phyloP scores from a whole-genome alignment of 2,113 vertebrate species.

The Cyanistes caeruleus region DNA sequence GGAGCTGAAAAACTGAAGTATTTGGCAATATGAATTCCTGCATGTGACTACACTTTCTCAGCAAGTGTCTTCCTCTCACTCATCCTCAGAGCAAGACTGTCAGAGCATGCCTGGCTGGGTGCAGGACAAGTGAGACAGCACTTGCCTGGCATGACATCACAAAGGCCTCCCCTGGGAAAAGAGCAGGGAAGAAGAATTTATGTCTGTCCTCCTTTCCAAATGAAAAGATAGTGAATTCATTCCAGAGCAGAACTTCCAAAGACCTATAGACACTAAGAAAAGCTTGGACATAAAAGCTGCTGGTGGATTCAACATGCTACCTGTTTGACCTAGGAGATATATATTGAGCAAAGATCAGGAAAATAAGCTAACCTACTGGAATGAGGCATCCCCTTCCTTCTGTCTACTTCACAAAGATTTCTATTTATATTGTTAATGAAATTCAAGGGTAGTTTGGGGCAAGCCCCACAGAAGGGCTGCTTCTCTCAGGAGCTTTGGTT shows the following conservation, averaged over 20 bases:
- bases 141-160: slow-evolving; percentile 73
- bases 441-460: background rate
- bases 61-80: background rate
- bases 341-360: background rate
- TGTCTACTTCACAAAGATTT: background rate
- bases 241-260: slow-evolving; percentile 10
- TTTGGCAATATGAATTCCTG: background rate
- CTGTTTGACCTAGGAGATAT: background rate
- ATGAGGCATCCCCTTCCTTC: background rate
- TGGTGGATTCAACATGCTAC: background rate
- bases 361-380: background rate
- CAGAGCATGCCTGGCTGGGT: background rate
- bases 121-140: background rate
- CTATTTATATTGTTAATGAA: background rate
- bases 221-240: slow-evolving; percentile 79
- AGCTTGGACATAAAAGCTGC: background rate
- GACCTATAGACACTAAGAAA: background rate
- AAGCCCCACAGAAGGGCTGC: background rate
- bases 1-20: background rate
- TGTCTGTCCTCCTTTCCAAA: slow-evolving; percentile 72
- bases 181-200: slow-evolving; percentile 79
- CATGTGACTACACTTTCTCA: background rate
- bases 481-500: background rate
- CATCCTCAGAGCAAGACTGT: background rate
- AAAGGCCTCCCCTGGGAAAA: slow-evolving; percentile 78